phyloP scores from a whole-genome alignment of 2,797 vertebrate genomes.

The Eurystomus glaucurus region DNA sequence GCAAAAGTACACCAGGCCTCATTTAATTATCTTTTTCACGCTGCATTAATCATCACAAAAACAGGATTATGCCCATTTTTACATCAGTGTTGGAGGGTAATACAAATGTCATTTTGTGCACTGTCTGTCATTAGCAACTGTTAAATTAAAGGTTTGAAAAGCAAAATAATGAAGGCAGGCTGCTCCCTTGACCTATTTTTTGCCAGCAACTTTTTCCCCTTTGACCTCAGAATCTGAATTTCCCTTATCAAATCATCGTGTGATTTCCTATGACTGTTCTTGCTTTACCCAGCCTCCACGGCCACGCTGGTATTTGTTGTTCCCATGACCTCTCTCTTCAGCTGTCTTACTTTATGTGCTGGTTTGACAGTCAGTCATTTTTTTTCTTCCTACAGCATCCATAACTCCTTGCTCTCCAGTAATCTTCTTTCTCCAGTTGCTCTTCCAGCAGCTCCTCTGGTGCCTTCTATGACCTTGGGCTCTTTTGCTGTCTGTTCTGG shows the following conservation, averaged over 20 bases:
- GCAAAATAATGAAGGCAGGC: slow-evolving; percentile 55
- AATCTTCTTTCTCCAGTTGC: not conserved
- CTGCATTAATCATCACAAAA: slow-evolving; percentile 83
- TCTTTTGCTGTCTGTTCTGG: not conserved
- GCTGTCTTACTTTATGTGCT: not conserved
- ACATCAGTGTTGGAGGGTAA: slow-evolving; percentile 75
- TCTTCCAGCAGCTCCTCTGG: not conserved
- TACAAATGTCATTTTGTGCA: slow-evolving; percentile 76
- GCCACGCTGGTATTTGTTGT: not conserved
- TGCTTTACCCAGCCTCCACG: not conserved
- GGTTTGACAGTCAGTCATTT: not conserved
- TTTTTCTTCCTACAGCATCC: not conserved
- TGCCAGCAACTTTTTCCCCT: slow-evolving; percentile 2
- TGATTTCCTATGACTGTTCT: slow-evolving; percentile 22
- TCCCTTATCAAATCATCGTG: slow-evolving; percentile 13
- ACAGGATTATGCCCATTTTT: slow-evolving; percentile 80
- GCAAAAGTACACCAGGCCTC: slow-evolving; percentile 77
- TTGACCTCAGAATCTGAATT: slow-evolving; percentile 58
- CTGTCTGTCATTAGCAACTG: slow-evolving; percentile 70
- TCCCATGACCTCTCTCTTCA: slow-evolving; percentile 35
- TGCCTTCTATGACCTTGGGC: not conserved
- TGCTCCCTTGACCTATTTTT: slow-evolving; percentile 63
- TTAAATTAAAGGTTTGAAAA: slow-evolving; percentile 64
- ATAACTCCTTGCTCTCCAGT: not conserved
- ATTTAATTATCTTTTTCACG: slow-evolving; percentile 85